Percentiles rank a stretch among this genome's conserved stretches.
Evolutionary conservation across 2,888 invertebrate species (phyloP).

Genomic region (Minunthozetes semirufus): DNA sequence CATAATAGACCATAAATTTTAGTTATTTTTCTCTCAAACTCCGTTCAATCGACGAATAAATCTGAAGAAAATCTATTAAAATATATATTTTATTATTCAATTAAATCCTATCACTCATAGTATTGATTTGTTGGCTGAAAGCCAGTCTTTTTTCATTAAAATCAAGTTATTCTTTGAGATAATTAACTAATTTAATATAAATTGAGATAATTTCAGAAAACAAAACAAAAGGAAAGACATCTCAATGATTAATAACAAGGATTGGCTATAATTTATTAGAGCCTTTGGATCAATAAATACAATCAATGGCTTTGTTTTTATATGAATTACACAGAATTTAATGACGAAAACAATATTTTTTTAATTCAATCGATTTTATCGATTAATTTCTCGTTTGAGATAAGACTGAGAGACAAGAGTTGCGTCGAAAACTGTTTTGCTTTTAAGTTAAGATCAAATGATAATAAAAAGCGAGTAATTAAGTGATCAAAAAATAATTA

Average conservation of each 20-base stretch:
- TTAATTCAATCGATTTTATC: neutral
- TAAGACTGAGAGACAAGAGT: neutral
- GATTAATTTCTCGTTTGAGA: neutral
- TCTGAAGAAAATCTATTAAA: no score
- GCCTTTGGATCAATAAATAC: neutral
- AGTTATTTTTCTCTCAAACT: no score
- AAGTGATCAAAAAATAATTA: constrained; percentile 8
- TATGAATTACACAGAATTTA: neutral
- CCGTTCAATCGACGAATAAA: no score
- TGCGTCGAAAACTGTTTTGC: neutral
- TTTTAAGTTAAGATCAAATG: neutral
- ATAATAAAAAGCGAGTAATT: neutral
- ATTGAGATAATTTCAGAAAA: neutral
- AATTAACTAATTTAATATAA: no score
- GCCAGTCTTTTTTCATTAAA: no score
- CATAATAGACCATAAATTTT: no score
- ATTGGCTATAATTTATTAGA: neutral
- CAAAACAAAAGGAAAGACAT: neutral
- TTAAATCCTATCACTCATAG: no score
- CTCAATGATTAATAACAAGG: neutral
- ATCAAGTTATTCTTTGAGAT: no score
- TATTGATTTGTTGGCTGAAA: no score
- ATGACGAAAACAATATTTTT: constrained; percentile 1
- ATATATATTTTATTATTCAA: no score
- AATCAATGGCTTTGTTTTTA: neutral